These are phyloP conservation scores for Mamestra brassicae DNA, from an alignment of 2,888 invertebrate genomes.

Conservation along the genomic window DNA sequence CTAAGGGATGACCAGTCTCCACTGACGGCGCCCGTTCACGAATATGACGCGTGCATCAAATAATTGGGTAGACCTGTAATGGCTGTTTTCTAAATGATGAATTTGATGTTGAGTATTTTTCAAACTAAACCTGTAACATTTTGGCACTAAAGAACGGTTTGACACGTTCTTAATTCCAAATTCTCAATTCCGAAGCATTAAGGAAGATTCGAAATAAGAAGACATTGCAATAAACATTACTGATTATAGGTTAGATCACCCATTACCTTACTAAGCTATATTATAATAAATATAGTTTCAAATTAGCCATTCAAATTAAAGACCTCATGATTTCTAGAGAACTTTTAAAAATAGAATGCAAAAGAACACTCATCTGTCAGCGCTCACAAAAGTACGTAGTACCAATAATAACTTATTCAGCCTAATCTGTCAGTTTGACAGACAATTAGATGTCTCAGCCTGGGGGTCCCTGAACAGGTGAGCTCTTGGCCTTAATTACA, in stretches of 20 bases:
- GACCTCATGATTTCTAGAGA: constrained; percentile 25
- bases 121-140: neutral
- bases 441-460: constrained; percentile 59
- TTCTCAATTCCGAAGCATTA: too few relatives aligned
- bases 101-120: neutral
- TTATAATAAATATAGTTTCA: neutral
- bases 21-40: too few relatives aligned
- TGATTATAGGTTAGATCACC: neutral
- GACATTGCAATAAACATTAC: neutral
- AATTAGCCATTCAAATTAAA: constrained; percentile 21
- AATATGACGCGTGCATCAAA: too few relatives aligned
- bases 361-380: constrained; percentile 47
- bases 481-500: constrained; percentile 66
- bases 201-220: too few relatives aligned
- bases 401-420: constrained; percentile 55
- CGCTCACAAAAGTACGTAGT: constrained; percentile 39
- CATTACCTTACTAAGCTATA: neutral
- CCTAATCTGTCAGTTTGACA: constrained; percentile 65
- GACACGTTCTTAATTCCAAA: neutral
- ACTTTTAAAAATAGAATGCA: constrained; percentile 44
- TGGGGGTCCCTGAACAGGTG: constrained; percentile 62
- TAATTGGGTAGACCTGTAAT: too few relatives aligned
- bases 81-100: too few relatives aligned
- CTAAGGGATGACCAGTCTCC: too few relatives aligned
- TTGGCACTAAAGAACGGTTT: neutral